Evolutionary conservation across 2,113 vertebrate species (phyloP), one percentile per base, ranked within the genome.

Genomic region (Callipepla californica): DNA sequence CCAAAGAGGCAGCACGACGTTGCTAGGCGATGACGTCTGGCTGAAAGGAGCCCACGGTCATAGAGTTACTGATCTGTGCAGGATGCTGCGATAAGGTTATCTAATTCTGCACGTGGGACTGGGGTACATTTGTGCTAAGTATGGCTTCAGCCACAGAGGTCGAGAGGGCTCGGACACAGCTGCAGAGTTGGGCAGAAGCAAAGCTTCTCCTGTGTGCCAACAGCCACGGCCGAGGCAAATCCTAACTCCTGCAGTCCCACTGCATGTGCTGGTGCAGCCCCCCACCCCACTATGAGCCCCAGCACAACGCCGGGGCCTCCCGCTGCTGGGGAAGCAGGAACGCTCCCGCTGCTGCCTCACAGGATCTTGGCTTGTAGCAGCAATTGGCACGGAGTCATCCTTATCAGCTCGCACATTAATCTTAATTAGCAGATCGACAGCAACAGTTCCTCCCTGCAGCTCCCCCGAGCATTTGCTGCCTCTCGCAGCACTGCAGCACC

Each of bases 331-430:
- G 93, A 78, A 62, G 93, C 87, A 87, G 91, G 89, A 82, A 63
- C 2, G 79, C 28, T 82, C 91, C 22, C 85, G 66, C 89, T 8
- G 6, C 92, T 75, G 90, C 95, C 79, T 91, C 2, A 57, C 89
- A 80, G 94, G 67, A 83, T 89, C 85, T 78, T 94, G 93, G 87
- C 86, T 82, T 42, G 4, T 30, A 89, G 40, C 1, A 94, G 92
- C 92, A 91, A 85, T 85, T 94, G 93, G 95, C 81, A 2, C 90
- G 16, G 93, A 96, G 93, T 94, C 94, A 89, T 95, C 94, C 95
- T 97, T 97, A 97, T 97, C 96, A 96, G 97, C 93, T 17, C 76
- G 90, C 94, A 53, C 95, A 96, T 97, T 97, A 94, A 96, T 97
- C 96, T 97, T 96, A 96, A 97, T 97, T 96, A 97, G 95, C 94